phyloP scores from a whole-genome alignment of 2,888 invertebrate species.

The Ormyrus pomaceus region DNA sequence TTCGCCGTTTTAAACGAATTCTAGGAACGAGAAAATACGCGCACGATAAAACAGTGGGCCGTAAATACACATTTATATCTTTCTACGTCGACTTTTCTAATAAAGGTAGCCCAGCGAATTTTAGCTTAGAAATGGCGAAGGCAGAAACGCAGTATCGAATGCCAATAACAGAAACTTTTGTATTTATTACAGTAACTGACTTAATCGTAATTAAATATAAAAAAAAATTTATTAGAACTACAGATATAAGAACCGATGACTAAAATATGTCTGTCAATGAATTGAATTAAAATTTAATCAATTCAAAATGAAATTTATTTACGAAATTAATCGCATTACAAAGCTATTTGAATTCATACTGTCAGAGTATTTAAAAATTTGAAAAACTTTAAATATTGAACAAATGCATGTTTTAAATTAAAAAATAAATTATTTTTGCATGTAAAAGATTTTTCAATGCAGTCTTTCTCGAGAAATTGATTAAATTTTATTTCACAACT shows the following conservation, averaged over 20 bases:
- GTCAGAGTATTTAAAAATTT: neutral
- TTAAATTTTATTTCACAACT: conserved; percentile 8
- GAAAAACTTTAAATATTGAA: neutral
- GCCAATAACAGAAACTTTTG: conserved; percentile 48
- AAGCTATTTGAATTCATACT: neutral
- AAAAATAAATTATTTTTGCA: too few relatives aligned
- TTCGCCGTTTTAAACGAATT: conserved; percentile 22
- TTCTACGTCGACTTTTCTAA: conserved; percentile 45
- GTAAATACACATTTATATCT: conserved; percentile 39
- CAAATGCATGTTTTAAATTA: too few relatives aligned
- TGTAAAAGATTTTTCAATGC: too few relatives aligned
- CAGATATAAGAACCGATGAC: neutral
- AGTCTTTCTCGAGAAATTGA: neutral
- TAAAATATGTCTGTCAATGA: conserved; percentile 16
- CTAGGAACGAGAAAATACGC: conserved; percentile 5
- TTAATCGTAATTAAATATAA: conserved; percentile 26
- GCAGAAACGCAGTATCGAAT: conserved; percentile 36
- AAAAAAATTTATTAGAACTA: conserved; percentile 4
- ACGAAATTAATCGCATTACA: neutral
- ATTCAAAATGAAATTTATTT: neutral
- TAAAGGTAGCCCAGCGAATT: conserved; percentile 13
- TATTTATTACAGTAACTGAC: conserved; percentile 41
- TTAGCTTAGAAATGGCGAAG: conserved; percentile 16
- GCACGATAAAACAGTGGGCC: neutral
- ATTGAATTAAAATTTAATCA: conserved; percentile 15